Evolutionary conservation across 2,113 vertebrate genomes (phyloP).

Genomic region (Notechis scutatus): DNA sequence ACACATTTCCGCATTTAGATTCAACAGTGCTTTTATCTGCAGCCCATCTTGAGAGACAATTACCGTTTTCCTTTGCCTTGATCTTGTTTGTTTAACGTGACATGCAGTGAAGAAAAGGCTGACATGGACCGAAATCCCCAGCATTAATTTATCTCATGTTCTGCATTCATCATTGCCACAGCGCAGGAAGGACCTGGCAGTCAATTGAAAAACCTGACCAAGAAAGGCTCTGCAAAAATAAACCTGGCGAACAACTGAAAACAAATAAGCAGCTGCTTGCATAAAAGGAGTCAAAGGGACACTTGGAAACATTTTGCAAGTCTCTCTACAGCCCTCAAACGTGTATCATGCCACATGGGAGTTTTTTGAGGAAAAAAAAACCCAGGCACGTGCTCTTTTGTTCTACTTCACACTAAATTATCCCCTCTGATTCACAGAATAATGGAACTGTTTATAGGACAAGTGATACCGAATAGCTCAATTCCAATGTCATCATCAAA

Average conservation of each 20-base stretch:
- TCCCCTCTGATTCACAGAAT: neutral
- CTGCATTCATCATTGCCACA: constrained; percentile 96
- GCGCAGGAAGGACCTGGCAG: constrained; percentile 72
- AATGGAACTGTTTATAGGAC: neutral
- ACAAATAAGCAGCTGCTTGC: constrained; percentile 46
- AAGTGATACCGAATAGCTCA: neutral
- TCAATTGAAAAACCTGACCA: constrained; percentile 70
- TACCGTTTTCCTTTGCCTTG: constrained; percentile 89
- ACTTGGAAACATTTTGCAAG: neutral
- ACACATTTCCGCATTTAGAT: constrained; percentile 77
- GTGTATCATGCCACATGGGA: constrained; percentile 4
- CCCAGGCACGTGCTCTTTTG: neutral
- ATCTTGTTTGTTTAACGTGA: constrained; percentile 99
- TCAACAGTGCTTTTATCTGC: constrained; percentile 75
- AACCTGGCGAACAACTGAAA: constrained; percentile 36
- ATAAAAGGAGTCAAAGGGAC: constrained; percentile 21
- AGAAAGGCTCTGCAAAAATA: constrained; percentile 50
- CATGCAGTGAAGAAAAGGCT: constrained; percentile 93
- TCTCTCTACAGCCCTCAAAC: neutral
- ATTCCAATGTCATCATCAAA: neutral
- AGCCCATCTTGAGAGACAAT: constrained; percentile 90
- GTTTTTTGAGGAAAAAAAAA: neutral
- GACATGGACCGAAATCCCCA: constrained; percentile 93
- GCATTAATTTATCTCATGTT: constrained; percentile 98
- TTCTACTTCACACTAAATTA: neutral